Conservation (phyloP, 2,888 invertebrate genomes). For the Diarsia brunnea region DNA sequence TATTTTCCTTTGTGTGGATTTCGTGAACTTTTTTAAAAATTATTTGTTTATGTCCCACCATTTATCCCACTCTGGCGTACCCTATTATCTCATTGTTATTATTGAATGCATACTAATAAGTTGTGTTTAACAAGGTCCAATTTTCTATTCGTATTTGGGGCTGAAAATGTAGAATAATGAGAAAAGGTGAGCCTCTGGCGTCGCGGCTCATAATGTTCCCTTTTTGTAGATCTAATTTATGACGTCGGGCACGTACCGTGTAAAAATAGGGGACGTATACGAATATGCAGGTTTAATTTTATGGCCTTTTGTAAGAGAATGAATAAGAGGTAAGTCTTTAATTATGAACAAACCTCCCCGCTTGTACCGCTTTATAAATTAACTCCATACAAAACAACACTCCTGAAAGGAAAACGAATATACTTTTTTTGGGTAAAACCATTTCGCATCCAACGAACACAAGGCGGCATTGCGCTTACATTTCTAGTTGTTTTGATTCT, state of each 20-base stretch:
- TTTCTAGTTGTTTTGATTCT: slow-evolving; percentile 64
- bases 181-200: slow-evolving; percentile 80
- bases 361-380: slow-evolving; percentile 77
- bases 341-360: slow-evolving; percentile 81
- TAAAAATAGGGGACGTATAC: slow-evolving; percentile 82
- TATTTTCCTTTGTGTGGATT: slow-evolving; percentile 16
- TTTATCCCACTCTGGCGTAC: slow-evolving; percentile 24
- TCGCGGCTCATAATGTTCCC: slow-evolving; percentile 81
- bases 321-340: slow-evolving; percentile 85
- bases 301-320: slow-evolving; percentile 83
- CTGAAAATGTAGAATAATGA: slow-evolving; percentile 80
- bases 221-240: slow-evolving; percentile 87
- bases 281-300: slow-evolving; percentile 87
- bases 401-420: slow-evolving; percentile 69
- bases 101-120: slow-evolving; percentile 67
- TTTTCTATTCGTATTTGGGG: slow-evolving; percentile 73
- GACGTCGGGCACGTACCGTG: slow-evolving; percentile 82
- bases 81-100: slow-evolving; percentile 58
- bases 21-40: slow-evolving; percentile 13
- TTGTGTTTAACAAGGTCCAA: slow-evolving; percentile 70
- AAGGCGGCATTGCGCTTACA: slow-evolving; percentile 64
- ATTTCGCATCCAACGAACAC: slow-evolving; percentile 63
- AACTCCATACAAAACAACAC: slow-evolving; percentile 76
- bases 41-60: background rate
- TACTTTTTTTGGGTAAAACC: slow-evolving; percentile 67